Evolutionary conservation across 35 echinoderm and acorn worm genomes (phyloP), one percentile per base, ranked within the genome.

Genomic region (Apostichopus parvimensis): DNA sequence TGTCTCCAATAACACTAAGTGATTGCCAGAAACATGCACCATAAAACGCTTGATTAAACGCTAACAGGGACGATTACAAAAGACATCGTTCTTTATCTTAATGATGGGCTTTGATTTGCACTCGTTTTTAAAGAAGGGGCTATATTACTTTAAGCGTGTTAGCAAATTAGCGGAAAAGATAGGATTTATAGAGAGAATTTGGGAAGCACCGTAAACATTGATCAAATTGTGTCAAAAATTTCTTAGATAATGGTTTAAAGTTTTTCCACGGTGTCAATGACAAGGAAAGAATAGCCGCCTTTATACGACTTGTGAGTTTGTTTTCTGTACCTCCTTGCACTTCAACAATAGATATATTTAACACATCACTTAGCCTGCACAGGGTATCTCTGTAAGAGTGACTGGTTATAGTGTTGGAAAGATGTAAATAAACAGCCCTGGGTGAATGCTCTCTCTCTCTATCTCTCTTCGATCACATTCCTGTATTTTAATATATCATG

Each of bases 31-130:
- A 73, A 73, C 71, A 73, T 73, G 71, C 71, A 18, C 71, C 71
- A 73, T 73, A 73, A 73, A 73, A 73, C 71, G 71, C 71, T 18
- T 73, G 71, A 73, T 73, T 73, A 73, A 24, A 17, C 17, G 71
- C n/a, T 73, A 73, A 73, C 71, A 73, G n/a, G 71, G 71, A 73
- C 71, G 14, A 73, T 73, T 73, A 73, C 71, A 73, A 73, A 73
- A 73, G 71, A 18, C 71, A 17, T n/a, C 71, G 71, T 73, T 73
- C 71, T 73, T 68, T 73, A 73, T 73, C 71, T 1, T 18, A 73
- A 73, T 18, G 71, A 73, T 73, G 71, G 20, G 6, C n/a, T 73
- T 73, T 12, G 6, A 73, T 73, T 73, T 18, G 17, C 57, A 60
- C 6, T 73, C 13, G 20, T 21, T 17, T 17, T 21, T 10, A 73